Evolutionary conservation across 92 coral and sea anemone species (phyloP), one percentile per base, ranked within the genome.

Genomic region (Siderastrea siderea): DNA sequence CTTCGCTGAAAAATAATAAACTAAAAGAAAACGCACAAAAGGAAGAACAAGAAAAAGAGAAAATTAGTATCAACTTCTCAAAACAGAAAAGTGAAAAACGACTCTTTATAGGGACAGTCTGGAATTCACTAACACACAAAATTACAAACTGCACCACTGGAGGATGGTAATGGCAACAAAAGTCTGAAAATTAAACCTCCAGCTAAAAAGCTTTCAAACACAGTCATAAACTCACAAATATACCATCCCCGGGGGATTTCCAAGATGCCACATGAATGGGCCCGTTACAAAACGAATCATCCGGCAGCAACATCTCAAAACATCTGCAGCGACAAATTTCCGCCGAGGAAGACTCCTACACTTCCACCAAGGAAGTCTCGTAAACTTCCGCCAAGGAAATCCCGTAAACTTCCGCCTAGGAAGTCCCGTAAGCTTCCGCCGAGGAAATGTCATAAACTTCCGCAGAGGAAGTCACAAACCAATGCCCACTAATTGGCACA

Each of bases 121-220:
- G 60, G 60, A 8, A 8, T 13, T 8, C 60, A 55, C 60, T 7
- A 55, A 8, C 60, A 13, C 13, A 55, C 60, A 55, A 7, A 26
- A 55, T 2, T 7, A 55, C 60, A 55, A 8, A 55, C 13, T 13
- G 13, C 60, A 3, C 60, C 60, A 55, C 60, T 13, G 60, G 60
- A 13, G 60, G 60, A 13, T 8, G 75, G 55, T 52, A 16, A 47
- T 45, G 15, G 46, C 5, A 53, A 12, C 46, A 71, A 71, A 71
- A 52, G 75, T 9, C 75, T 71, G 75, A 71, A 71, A 71, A 48
- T 71, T 17, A 71, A 71, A 71, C 46, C 60, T 55, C 8, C 60
- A 8, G 10, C 38, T 26, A 26, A 26, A 55, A 55, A 7, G 60
- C 8, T 7, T 13, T 7, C 10, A 13, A 55, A 8, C 8, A 55